A percentile compares a stretch with the other conserved stretches of the same genome.
Conservation (phyloP, 2,113 vertebrate species). For the Chloropsis cyanopogon region DNA sequence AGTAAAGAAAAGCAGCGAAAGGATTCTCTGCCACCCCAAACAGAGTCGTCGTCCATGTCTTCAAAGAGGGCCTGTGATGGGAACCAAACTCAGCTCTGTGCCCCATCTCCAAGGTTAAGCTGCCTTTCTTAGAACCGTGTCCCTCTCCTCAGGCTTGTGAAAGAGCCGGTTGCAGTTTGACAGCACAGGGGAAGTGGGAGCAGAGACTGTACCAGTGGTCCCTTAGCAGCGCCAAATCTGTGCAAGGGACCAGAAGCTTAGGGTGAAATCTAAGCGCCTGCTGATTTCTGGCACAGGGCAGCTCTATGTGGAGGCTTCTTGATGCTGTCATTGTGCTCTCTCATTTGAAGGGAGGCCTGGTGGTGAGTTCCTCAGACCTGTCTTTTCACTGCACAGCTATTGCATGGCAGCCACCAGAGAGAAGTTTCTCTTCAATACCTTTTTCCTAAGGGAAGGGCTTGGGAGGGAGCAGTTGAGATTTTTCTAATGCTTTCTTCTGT, state of each 20-base stretch:
- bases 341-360: neutral
- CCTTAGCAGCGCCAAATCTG: accelerated
- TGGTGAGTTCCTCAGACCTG: neutral
- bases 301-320: neutral
- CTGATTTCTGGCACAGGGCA: neutral
- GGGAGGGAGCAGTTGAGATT: neutral
- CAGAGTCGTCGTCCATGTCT: neutral
- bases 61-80: neutral
- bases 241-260: neutral
- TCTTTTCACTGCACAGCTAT: neutral
- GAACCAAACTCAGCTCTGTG: neutral
- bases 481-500: slow-evolving; percentile 57
- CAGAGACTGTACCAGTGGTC: neutral
- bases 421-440: neutral
- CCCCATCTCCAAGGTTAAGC: neutral
- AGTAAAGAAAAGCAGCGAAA: neutral
- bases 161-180: accelerated
- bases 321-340: neutral
- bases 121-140: accelerated
- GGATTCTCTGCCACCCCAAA: neutral
- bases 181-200: accelerated
- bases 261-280: neutral
- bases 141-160: neutral
- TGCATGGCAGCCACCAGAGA: neutral
- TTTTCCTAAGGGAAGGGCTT: neutral